Percentiles rank a stretch among this genome's conserved stretches.
Conservation (phyloP, 2,797 vertebrate species). For the Takifugu rubripes region DNA sequence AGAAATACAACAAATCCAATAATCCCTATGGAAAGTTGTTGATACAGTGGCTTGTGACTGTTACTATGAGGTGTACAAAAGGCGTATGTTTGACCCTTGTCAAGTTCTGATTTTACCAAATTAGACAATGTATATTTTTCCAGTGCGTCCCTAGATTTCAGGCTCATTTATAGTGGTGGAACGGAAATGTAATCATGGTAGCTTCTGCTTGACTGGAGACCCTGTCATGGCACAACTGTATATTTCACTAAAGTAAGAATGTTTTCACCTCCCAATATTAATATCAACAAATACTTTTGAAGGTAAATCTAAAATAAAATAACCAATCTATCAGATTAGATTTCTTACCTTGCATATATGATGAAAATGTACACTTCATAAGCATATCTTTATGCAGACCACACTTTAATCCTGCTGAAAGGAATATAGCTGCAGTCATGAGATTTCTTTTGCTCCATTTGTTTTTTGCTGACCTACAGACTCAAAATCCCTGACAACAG, state of each 20-base stretch:
- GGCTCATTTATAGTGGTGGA: neutral
- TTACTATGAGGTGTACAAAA: constrained; percentile 2
- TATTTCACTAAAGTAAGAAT: too few relatives aligned
- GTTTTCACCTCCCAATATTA: too few relatives aligned
- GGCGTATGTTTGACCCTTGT: neutral
- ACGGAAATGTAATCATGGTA: too few relatives aligned
- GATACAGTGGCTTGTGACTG: neutral
- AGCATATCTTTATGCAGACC: neutral
- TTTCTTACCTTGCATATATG: neutral
- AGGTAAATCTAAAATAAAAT: too few relatives aligned
- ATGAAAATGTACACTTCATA: neutral
- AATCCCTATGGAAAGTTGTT: neutral
- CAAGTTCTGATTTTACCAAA: neutral
- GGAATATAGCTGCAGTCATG: neutral
- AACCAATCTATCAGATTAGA: too few relatives aligned
- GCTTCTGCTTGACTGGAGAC: too few relatives aligned
- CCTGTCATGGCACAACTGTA: too few relatives aligned
- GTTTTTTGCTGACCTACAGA: neutral
- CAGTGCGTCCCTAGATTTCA: neutral
- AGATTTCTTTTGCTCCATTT: constrained; percentile 13
- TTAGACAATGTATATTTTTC: too few relatives aligned
- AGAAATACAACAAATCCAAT: neutral
- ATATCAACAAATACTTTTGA: too few relatives aligned
- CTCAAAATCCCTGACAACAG: constrained; percentile 21
- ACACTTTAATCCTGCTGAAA: neutral